A percentile compares a stretch with the other conserved stretches of the same genome.
Conservation (phyloP, 2,113 vertebrate genomes). For the Lepidiolamprologus cunningtoni region DNA sequence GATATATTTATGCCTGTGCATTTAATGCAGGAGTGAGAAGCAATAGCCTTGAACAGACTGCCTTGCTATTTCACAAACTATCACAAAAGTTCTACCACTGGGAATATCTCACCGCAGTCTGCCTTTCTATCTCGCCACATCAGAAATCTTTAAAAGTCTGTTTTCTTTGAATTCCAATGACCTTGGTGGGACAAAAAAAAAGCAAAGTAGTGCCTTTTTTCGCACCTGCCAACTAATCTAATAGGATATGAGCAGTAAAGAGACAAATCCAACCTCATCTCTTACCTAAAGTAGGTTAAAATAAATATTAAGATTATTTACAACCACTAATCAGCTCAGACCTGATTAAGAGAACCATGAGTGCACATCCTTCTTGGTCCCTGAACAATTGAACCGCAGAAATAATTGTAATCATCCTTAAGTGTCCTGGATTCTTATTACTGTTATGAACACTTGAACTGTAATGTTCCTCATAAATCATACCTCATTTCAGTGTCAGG, state of each 20-base stretch:
- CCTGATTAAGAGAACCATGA: not conserved
- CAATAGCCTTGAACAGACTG: not conserved
- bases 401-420: slow-evolving; percentile 11
- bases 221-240: not conserved
- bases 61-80: not conserved
- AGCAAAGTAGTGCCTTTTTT: not conserved
- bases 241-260: not conserved
- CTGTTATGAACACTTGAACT: slow-evolving; percentile 8
- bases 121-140: not conserved
- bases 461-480: slow-evolving; percentile 41
- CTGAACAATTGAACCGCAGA: not conserved
- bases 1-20: not conserved
- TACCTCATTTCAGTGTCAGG: slow-evolving; percentile 28
- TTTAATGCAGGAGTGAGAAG: not conserved
- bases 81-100: not conserved
- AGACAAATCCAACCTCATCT: not conserved
- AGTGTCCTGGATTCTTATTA: slow-evolving; percentile 19
- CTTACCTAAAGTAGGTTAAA: not conserved
- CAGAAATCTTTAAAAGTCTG: not conserved
- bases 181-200: not conserved
- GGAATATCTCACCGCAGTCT: not conserved
- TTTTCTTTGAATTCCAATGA: not conserved
- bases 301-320: not conserved
- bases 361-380: not conserved
- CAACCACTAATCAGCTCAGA: not conserved